Conservation (phyloP, 1,140 invertebrate genomes). For the Sitodiplosis mosellana region DNA sequence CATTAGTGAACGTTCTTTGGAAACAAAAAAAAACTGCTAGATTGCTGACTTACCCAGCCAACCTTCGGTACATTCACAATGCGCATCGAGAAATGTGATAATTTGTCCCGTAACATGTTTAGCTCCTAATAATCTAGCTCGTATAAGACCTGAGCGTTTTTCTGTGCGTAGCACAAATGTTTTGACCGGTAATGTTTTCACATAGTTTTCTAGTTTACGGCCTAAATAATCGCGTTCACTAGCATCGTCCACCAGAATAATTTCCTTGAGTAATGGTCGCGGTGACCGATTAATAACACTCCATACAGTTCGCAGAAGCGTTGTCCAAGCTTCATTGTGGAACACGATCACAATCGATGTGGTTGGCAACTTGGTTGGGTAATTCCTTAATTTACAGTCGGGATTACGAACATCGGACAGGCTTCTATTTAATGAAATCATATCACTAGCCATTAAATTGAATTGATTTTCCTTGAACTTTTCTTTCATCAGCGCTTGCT, state of each 20-base stretch:
- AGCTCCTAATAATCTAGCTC: conserved; percentile 80
- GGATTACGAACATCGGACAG: conserved; percentile 85
- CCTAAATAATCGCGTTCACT: conserved; percentile 88
- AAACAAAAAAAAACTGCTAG: no score
- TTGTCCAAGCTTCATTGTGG: conserved; percentile 97
- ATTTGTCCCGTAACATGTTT: conserved; percentile 83
- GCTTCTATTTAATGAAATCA: conserved; percentile 91
- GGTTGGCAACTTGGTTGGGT: conserved; percentile 58
- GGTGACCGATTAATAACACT: conserved; percentile 91
- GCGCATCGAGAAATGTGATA: conserved; percentile 90
- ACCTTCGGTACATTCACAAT: conserved; percentile 87
- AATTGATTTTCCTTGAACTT: conserved; percentile 98
- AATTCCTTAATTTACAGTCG: conserved; percentile 58
- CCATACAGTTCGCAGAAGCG: conserved; percentile 85
- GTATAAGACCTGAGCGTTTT: conserved; percentile 80
- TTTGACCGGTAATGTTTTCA: conserved; percentile 62
- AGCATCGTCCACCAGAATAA: conserved; percentile 90
- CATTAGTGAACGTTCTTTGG: no score
- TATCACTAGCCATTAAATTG: conserved; percentile 92
- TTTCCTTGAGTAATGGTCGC: conserved; percentile 66
- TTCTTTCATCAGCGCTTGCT: conserved; percentile 76
- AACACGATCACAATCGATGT: conserved; percentile 94
- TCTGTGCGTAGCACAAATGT: conserved; percentile 67
- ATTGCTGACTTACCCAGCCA: no score
- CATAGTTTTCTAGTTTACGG: conserved; percentile 75